These are phyloP conservation scores for Chelonus insularis DNA, from an alignment of 1,140 invertebrate species.

Conservation along the genomic window DNA sequence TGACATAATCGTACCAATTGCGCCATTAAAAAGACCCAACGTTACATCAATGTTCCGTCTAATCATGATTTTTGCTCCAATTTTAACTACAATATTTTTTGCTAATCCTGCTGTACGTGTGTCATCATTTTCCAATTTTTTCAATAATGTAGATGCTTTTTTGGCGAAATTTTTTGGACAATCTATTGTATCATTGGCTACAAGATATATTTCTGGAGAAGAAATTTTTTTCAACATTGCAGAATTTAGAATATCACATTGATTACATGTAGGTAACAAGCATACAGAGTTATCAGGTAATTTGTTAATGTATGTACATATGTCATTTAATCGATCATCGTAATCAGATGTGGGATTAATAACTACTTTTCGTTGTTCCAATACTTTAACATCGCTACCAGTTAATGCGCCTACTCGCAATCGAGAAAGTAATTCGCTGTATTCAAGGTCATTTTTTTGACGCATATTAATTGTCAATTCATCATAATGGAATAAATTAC, in stretches of 20 bases:
- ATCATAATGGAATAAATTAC: constrained; percentile 32
- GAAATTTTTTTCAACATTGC: constrained; percentile 18
- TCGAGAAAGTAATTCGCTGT: constrained; percentile 26
- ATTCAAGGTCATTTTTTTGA: constrained; percentile 27
- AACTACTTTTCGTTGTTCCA: constrained; percentile 28
- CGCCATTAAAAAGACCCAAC: constrained; percentile 32
- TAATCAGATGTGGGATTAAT: constrained; percentile 1
- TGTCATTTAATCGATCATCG: constrained; percentile 19
- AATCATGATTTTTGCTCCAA: constrained; percentile 37
- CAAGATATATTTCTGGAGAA: neutral
- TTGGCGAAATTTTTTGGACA: neutral
- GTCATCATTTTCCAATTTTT: neutral
- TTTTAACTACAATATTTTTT: constrained; percentile 32
- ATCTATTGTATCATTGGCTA: neutral
- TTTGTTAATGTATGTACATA: constrained; percentile 29
- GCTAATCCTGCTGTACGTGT: neutral
- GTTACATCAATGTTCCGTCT: constrained; percentile 40
- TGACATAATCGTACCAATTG: neutral
- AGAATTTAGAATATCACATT: constrained; percentile 13
- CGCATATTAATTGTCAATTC: constrained; percentile 36
- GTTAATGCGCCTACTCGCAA: constrained; percentile 26
- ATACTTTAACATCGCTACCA: constrained; percentile 16
- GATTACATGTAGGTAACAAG: neutral
- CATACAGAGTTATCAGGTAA: neutral
- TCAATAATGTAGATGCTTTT: neutral